Evolutionary conservation across 2,113 vertebrate species (phyloP), one percentile per base, ranked within the genome.

Genomic region (Callospermophilus lateralis): DNA sequence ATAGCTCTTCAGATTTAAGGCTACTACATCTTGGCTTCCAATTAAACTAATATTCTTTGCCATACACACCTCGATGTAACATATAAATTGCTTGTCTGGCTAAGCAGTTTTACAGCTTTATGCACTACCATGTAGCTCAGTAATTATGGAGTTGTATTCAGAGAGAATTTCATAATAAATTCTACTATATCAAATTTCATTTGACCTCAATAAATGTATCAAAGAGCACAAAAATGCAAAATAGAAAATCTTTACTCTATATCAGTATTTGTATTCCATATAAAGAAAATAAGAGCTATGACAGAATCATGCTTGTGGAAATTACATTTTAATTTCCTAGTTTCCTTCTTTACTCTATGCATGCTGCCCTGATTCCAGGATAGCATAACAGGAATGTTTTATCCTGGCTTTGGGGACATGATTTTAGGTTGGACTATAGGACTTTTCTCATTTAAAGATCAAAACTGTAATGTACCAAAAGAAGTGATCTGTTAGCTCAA

Each of bases 31-130:
- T 95, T 98, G 98, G 94, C 94, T 98, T 78, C 97, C 98, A 98
- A 98, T 98, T 98, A 98, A 98, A 98, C 97, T 97, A 98, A 98
- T 97, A 98, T 97, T 93, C 93, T 98, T 98, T 98, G 97, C 97
- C 97, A 98, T 97, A 98, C 95, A 98, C 81, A 98, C 95, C 97
- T 98, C 84, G 61, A 92, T 97, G 88, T 96, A 98, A 98, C 96
- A 98, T 97, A 98, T 86, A 98, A 98, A 98, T 98, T 98, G 74
- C 93, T 97, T 98, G 90, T 98, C 97, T 98, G 53, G 98, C 96
- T 97, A 98, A 98, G 93, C 81, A 97, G 91, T 97, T 98, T 98
- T 98, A 98, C 73, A 98, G 97, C 95, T 99, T 98, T 98, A 98
- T 98, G 96, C 84, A 92, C 93, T 98, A 97, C 97, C 97, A 95